phyloP scores from a whole-genome alignment of 2,888 invertebrate species.

The Rhagophthalmus giganteus region DNA sequence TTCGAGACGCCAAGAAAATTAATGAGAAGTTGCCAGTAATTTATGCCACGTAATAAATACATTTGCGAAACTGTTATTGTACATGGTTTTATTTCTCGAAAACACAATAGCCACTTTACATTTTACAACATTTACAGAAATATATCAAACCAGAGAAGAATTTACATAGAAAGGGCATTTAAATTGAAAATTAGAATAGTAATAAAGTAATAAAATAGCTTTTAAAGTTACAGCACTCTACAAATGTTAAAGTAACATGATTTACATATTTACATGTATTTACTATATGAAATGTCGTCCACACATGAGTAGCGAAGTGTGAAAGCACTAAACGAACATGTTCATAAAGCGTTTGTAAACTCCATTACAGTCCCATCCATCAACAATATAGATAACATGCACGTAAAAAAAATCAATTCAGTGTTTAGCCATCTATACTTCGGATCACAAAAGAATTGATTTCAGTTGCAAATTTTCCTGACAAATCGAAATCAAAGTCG shows the following conservation, averaged over 20 bases:
- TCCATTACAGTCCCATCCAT: constrained; percentile 25
- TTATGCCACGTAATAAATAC: constrained; percentile 25
- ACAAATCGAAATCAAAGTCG: too few species aligned
- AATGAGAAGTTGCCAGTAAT: constrained; percentile 22
- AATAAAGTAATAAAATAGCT: constrained; percentile 55
- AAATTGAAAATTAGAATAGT: constrained; percentile 54
- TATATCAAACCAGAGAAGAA: constrained; percentile 48
- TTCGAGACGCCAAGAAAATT: constrained; percentile 22
- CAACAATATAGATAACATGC: constrained; percentile 13
- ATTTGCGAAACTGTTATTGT: constrained; percentile 32
- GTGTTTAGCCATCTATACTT: neutral
- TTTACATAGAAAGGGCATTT: constrained; percentile 55
- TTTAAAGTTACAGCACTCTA: constrained; percentile 51
- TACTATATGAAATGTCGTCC: constrained; percentile 48
- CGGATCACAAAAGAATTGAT: too few species aligned
- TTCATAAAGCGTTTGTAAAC: constrained; percentile 39
- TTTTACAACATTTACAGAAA: constrained; percentile 50
- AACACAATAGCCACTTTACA: constrained; percentile 47
- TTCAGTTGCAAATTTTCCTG: too few species aligned
- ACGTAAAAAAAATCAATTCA: constrained; percentile 1
- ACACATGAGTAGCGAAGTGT: constrained; percentile 50
- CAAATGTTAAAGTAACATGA: constrained; percentile 46
- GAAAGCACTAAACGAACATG: constrained; percentile 49
- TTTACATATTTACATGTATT: constrained; percentile 52
- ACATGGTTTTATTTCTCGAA: constrained; percentile 33